Evolutionary conservation across 2,797 vertebrate species (phyloP), one percentile per base, ranked within the genome.

Genomic region (Saxicola maurus): DNA sequence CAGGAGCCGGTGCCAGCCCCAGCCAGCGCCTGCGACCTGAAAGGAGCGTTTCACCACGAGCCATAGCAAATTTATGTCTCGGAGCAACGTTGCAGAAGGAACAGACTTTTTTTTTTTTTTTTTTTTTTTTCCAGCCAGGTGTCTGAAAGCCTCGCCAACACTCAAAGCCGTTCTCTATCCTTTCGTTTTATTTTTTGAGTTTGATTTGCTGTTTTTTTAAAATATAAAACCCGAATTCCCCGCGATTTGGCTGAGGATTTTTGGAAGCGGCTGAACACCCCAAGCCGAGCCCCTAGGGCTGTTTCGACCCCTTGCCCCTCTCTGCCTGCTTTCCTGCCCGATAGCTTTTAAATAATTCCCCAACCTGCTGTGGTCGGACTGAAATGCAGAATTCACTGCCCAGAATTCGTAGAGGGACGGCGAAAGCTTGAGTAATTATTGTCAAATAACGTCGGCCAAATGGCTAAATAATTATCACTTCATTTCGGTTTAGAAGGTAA

Each of bases 401-500:
- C 27, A n/a, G 73, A 85, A 82, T 76, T 48, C 18, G 46, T 24
- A 35, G 25, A 46, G 46, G 35, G 52, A 66, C 9, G 23, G 60
- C 11, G 28, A 92, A 95, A 93, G 28, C 60, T 57, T 2, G 71
- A 90, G 89, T 90, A 93, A 94, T 93, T 86, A 69, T 71, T 82
- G 64, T 37, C 53, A 69, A 91, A 93, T 86, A 93, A 69, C n/a
- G 18, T 62, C 64, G 57, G 69, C 69, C 87, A 90, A 94, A 88
- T 78, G 93, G 79, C 55, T 57, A 93, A 94, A 95, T 95, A 93
- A 95, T 95, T 95, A 93, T 94, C 94, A 92, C 94, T 93, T 95
- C 87, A 84, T 95, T 95, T 95, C 59, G 90, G 60, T 92, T 92
- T 82, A 89, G 88, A 95, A 95, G 71, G 89, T 53, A 92, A 89